These are phyloP conservation scores for Siphamia tubifer DNA, from an alignment of 2,113 vertebrate species.

Conservation along the genomic window DNA sequence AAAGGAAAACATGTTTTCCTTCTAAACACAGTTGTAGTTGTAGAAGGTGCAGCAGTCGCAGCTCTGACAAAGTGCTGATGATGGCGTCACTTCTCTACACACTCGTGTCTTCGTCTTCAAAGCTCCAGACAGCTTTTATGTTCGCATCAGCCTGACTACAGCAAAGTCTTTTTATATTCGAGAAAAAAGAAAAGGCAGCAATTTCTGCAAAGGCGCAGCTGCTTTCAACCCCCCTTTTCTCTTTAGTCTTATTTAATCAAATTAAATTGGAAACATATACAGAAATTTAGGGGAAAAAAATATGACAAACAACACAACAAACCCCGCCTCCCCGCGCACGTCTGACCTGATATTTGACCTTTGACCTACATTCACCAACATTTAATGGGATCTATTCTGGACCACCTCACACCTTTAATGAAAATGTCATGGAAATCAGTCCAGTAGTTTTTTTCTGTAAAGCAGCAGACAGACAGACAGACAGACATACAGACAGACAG, in stretches of 20 bases:
- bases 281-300: background rate
- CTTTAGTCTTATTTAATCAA: constrained; percentile 1
- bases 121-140: constrained; percentile 60
- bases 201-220: constrained; percentile 29
- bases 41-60: background rate
- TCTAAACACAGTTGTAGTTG: too few relatives aligned
- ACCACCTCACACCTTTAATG: too few relatives aligned
- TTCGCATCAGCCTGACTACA: constrained; percentile 38
- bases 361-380: too few relatives aligned
- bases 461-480: too few relatives aligned
- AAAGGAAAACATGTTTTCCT: too few relatives aligned
- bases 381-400: too few relatives aligned
- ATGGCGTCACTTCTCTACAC: constrained; percentile 32
- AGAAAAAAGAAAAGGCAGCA: constrained; percentile 34
- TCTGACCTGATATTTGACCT: too few relatives aligned
- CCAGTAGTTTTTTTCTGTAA: too few relatives aligned
- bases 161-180: constrained; percentile 45
- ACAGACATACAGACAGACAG: too few relatives aligned
- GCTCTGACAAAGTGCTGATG: constrained; percentile 22
- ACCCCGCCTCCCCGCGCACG: too few relatives aligned
- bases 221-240: background rate
- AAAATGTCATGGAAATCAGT: too few relatives aligned
- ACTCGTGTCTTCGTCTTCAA: constrained; percentile 55
- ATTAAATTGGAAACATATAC: constrained; percentile 1
- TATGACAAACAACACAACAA: too few relatives aligned